Conservation (phyloP, 2,888 invertebrate genomes). For the Drosophila koepferae region DNA sequence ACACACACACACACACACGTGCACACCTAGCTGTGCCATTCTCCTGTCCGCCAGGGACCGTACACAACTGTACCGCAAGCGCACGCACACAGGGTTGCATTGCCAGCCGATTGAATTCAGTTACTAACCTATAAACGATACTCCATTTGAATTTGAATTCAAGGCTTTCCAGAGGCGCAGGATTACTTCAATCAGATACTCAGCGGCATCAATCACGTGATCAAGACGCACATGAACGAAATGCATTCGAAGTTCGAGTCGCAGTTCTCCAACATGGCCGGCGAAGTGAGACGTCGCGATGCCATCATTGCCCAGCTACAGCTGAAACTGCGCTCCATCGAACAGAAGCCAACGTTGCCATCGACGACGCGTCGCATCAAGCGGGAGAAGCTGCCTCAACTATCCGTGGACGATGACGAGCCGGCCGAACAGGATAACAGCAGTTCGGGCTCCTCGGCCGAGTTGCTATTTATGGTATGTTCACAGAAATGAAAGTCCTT, state of each 20-base stretch:
- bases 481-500: too few relatives aligned
- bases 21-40: background rate
- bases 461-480: constrained; percentile 85
- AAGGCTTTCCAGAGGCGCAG: constrained; percentile 90
- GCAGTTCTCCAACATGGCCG: constrained; percentile 91
- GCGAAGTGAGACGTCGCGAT: constrained; percentile 92
- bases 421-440: constrained; percentile 73
- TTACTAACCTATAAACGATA: constrained; percentile 25
- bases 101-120: background rate
- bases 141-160: constrained; percentile 38
- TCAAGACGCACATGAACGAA: constrained; percentile 90
- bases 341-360: constrained; percentile 53
- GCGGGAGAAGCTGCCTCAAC: constrained; percentile 64
- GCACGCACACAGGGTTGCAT: constrained; percentile 16
- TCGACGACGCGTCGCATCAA: constrained; percentile 49
- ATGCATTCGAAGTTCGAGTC: constrained; percentile 90
- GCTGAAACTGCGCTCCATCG: constrained; percentile 89
- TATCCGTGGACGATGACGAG: constrained; percentile 65
- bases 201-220: constrained; percentile 92
- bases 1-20: constrained; percentile 3
- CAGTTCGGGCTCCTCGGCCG: constrained; percentile 84
- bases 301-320: constrained; percentile 92
- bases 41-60: constrained; percentile 12
- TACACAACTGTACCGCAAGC: constrained; percentile 19
- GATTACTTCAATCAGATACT: constrained; percentile 93